Evolutionary conservation across 2,888 invertebrate genomes (phyloP).

Genomic region (Drosophila seclusa): DNA sequence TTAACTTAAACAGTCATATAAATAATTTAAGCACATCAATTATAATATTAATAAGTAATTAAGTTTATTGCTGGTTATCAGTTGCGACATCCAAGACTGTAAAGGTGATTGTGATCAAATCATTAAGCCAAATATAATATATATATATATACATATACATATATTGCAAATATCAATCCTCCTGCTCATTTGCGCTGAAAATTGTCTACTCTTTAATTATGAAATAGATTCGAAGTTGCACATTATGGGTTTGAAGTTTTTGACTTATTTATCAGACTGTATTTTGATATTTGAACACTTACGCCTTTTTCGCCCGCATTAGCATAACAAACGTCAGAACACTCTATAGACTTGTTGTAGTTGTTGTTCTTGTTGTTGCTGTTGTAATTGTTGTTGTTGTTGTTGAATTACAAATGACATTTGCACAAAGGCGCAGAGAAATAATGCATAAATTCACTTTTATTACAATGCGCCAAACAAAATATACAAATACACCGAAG

Average conservation of each 20-base stretch:
- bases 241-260: slow-evolving; percentile 23
- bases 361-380: slow-evolving; percentile 16
- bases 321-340: slow-evolving; percentile 69
- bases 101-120: background rate
- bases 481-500: slow-evolving; percentile 28
- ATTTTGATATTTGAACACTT: slow-evolving; percentile 37
- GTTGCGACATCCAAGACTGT: background rate
- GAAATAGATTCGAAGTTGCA: slow-evolving; percentile 46
- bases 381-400: slow-evolving; percentile 35
- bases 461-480: slow-evolving; percentile 64
- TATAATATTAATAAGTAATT: background rate
- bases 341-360: slow-evolving; percentile 27
- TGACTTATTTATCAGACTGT: slow-evolving; percentile 7
- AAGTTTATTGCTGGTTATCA: background rate
- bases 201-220: slow-evolving; percentile 61
- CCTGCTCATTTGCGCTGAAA: slow-evolving; percentile 7
- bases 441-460: slow-evolving; percentile 80
- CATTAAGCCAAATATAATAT: background rate
- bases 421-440: slow-evolving; percentile 77
- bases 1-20: background rate
- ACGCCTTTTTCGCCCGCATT: slow-evolving; percentile 63
- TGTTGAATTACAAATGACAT: slow-evolving; percentile 71
- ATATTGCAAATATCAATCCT: background rate
- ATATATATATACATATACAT: background rate
- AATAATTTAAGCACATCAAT: too few relatives aligned